Evolutionary conservation across 2,888 invertebrate genomes (phyloP), one percentile per base, ranked within the genome.

Genomic region (Platypus cylindrus): DNA sequence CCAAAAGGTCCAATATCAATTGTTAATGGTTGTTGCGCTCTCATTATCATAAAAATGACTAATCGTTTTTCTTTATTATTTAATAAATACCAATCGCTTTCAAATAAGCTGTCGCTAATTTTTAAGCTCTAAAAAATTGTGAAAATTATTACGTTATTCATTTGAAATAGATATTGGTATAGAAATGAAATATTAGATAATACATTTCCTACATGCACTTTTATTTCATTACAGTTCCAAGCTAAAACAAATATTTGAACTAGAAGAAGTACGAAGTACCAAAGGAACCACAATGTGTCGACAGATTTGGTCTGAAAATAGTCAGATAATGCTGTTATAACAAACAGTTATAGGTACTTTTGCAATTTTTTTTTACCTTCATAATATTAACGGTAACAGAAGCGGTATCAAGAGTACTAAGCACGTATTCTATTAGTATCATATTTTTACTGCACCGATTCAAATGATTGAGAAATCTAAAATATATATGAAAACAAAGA

Each of bases 211-310:
- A 52, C 53, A 35, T 52, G 47, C 5, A 49, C 28, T 32, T 46
- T 46, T 27, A 53, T 48, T 46, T 53, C 52, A 34, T 53, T 53
- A 5, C 49, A 50, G 25, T 47, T 45, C 52, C 51, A 52, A 37
- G 50, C 51, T 22, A 53, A 41, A n/a, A 50, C 32, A 35, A 52
- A 49, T 26, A 53, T 41, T 40, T 53, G 53, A 2, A 44, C 11
- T 2, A 30, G 14, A 15, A 40, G 23, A 7, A 38, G 17, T n/a
- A 26, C 7, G n/a, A 38, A 34, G 22, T 26, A 38, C 13, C 30
- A 33, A 8, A 37, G 8, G 1, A 33, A n/a, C 20, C 33, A n/a
- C n/a, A n/a, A n/a, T n/a, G n/a, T n/a, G n/a, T n/a, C n/a, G n/a
- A n/a, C n/a, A n/a, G n/a, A n/a, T n/a, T n/a, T n/a, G n/a, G n/a